Evolutionary conservation across 2,113 vertebrate genomes (phyloP).

Genomic region (Narcine bancroftii): DNA sequence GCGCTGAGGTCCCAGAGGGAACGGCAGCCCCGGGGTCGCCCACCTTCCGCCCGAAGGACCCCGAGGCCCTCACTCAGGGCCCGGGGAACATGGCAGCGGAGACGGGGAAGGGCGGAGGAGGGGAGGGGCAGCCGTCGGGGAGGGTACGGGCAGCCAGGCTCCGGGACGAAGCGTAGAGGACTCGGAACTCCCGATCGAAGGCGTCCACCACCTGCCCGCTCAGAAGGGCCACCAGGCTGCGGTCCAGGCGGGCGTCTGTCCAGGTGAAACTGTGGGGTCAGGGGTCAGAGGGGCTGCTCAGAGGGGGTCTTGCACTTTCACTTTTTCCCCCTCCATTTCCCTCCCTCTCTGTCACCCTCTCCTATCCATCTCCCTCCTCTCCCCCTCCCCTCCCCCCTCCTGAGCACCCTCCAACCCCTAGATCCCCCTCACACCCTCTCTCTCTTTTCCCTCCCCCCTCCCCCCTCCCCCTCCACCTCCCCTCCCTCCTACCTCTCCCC

Average conservation of each 20-base stretch:
- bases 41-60: constrained; percentile 39
- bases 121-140: too few relatives aligned
- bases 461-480: too few relatives aligned
- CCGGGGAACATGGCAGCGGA: constrained; percentile 43
- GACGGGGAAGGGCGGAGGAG: not conserved
- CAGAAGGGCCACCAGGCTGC: constrained; percentile 59
- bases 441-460: too few relatives aligned
- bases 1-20: constrained; percentile 52
- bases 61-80: constrained; percentile 53
- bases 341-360: too few relatives aligned
- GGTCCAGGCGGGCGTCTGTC: constrained; percentile 61
- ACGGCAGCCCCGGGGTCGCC: constrained; percentile 43
- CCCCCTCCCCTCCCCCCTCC: too few relatives aligned
- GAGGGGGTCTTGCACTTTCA: too few relatives aligned
- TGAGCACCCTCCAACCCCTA: too few relatives aligned
- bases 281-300: constrained; percentile 6
- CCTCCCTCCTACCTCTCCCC: too few relatives aligned
- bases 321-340: too few relatives aligned
- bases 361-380: too few relatives aligned
- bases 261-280: constrained; percentile 55
- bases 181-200: constrained; percentile 63
- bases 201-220: constrained; percentile 49
- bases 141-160: constrained; percentile 42
- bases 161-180: constrained; percentile 56
- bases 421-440: too few relatives aligned